These are phyloP conservation scores for Poeciliopsis presidionis DNA, from an alignment of 2,797 vertebrate species.

Conservation along the genomic window DNA sequence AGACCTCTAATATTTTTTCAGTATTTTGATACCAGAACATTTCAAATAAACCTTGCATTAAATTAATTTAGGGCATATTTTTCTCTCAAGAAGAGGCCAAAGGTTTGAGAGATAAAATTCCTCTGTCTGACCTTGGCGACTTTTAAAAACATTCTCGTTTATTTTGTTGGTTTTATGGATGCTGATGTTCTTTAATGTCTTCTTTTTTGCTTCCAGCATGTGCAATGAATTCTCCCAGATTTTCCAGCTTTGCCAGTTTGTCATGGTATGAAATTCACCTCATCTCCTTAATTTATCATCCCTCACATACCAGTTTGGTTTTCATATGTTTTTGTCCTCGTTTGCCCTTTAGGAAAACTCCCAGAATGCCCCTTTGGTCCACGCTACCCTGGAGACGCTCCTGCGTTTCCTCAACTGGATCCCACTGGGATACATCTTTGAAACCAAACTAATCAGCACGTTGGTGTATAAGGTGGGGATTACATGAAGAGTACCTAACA, in stretches of 20 bases:
- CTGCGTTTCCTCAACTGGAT: conserved; percentile 98
- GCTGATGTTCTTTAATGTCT: neutral
- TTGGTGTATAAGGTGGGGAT: conserved; percentile 80
- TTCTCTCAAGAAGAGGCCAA: neutral
- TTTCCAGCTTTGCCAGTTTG: conserved; percentile 98
- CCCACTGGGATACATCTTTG: conserved; percentile 97
- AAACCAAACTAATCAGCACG: conserved; percentile 97
- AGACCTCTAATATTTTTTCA: no score
- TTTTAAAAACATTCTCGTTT: neutral
- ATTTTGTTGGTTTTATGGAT: neutral
- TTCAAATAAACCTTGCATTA: neutral
- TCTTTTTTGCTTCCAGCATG: conserved; percentile 83
- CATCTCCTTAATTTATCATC: neutral
- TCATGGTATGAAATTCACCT: conserved; percentile 84
- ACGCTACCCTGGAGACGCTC: conserved; percentile 95
- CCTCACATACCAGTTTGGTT: neutral
- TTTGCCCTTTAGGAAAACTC: conserved; percentile 88
- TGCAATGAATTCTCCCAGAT: conserved; percentile 99
- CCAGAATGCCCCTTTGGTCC: conserved; percentile 96
- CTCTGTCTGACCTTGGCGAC: neutral
- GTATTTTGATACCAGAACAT: neutral
- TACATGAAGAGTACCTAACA: no score
- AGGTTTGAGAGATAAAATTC: neutral
- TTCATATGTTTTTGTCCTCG: neutral
- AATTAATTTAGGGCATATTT: neutral